These are phyloP conservation scores for Plusia festucae DNA, from an alignment of 2,888 invertebrate genomes.

Conservation along the genomic window DNA sequence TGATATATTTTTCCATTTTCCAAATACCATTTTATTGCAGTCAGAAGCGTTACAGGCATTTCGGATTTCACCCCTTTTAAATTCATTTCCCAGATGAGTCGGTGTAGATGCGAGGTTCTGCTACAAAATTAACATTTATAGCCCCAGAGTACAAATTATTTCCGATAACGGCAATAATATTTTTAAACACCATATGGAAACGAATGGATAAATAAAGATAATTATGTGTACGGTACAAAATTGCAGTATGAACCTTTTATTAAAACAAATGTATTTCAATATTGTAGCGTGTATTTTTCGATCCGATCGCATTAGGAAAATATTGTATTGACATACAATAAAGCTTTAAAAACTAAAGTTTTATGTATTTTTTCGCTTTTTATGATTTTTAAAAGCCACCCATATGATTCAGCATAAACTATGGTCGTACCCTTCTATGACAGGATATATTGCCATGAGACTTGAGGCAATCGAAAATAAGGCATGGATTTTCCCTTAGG, in stretches of 20 bases:
- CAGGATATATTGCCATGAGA: not conserved
- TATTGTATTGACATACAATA: not conserved
- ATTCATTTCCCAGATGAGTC: constrained; percentile 53
- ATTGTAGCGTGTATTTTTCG: not conserved
- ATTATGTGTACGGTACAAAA: not conserved
- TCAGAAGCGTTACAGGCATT: constrained; percentile 37
- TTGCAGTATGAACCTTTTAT: not conserved
- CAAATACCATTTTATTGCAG: constrained; percentile 18
- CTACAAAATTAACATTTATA: constrained; percentile 49
- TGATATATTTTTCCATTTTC: not conserved
- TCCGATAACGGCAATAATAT: constrained; percentile 35
- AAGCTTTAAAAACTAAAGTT: not conserved
- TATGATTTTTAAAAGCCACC: not conserved
- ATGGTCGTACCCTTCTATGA: not conserved
- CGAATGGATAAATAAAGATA: not conserved
- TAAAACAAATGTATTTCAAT: not conserved
- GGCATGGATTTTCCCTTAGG: constrained; percentile 1
- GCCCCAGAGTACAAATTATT: constrained; percentile 40
- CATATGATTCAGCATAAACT: not conserved
- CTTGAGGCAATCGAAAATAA: constrained; percentile 3
- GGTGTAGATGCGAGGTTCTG: constrained; percentile 38
- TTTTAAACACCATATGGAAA: constrained; percentile 33
- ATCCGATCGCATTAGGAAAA: not conserved
- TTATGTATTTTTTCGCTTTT: not conserved
- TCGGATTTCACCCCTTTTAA: constrained; percentile 54